Percentiles rank a stretch among this genome's conserved stretches.
Evolutionary conservation across 37 sponge, comb jelly and placozoan genomes (phyloP).

Genomic region (Haliclona indistincta): DNA sequence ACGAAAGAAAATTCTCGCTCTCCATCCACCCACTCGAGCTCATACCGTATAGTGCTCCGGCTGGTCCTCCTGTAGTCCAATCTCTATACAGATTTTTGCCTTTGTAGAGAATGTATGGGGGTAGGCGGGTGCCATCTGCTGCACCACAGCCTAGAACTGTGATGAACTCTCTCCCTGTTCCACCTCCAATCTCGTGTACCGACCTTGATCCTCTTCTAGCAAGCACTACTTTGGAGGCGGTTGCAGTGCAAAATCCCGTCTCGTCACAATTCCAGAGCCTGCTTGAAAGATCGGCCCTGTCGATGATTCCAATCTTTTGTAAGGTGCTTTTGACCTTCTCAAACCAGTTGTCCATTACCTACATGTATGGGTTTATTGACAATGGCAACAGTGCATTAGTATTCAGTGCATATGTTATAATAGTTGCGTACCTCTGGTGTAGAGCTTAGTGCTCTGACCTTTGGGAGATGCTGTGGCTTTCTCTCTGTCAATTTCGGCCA

Average conservation of each 20-base stretch:
- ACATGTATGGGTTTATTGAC: no score
- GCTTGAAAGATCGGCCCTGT: conserved; percentile 6
- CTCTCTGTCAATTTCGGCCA: conserved; percentile 28
- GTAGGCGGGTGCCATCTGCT: conserved; percentile 45
- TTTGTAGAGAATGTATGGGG: conserved; percentile 69
- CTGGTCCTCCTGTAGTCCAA: conserved; percentile 53
- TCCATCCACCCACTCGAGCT: conserved; percentile 71
- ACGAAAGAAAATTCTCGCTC: conserved; percentile 25
- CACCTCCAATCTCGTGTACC: conserved; percentile 57
- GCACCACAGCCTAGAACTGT: conserved; percentile 40
- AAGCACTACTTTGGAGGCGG: conserved; percentile 12
- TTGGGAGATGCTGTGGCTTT: conserved; percentile 32
- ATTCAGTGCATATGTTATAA: no score
- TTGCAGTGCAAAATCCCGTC: conserved; percentile 54
- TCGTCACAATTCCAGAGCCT: conserved; percentile 57
- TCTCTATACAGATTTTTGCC: conserved; percentile 48
- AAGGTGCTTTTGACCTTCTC: conserved; percentile 7
- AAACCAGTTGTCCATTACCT: conserved; percentile 17
- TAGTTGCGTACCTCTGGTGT: conserved; percentile 29
- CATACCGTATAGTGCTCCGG: conserved; percentile 31
- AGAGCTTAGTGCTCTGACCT: conserved; percentile 16
- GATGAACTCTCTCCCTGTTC: conserved; percentile 50
- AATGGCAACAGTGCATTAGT: no score
- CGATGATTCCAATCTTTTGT: not conserved
- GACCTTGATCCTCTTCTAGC: conserved; percentile 31